Conservation (phyloP, 2,113 vertebrate genomes). For the Puma concolor region DNA sequence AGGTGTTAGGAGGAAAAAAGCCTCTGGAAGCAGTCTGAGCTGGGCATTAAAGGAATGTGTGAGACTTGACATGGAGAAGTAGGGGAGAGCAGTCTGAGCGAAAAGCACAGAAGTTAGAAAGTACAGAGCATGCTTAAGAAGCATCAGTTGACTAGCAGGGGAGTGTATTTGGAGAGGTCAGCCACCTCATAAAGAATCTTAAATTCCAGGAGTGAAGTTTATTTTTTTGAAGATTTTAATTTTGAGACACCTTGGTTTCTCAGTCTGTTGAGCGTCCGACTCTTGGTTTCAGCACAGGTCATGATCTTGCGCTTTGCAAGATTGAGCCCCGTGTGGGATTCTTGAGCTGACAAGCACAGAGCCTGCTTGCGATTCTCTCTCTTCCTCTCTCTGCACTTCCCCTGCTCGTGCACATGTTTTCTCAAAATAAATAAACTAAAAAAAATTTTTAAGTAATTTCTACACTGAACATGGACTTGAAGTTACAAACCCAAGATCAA, state of each 20-base stretch:
- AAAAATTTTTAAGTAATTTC: background rate
- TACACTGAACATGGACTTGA: background rate
- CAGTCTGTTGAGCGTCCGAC: too few species aligned
- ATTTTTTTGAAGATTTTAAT: background rate
- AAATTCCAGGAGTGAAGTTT: background rate
- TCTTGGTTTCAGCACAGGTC: too few species aligned
- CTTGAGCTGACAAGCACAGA: too few species aligned
- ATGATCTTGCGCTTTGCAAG: too few species aligned
- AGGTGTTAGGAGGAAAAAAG: background rate
- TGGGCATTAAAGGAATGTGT: background rate
- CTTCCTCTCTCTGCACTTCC: too few species aligned
- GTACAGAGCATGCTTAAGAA: background rate
- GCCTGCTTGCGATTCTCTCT: too few species aligned
- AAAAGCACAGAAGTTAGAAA: background rate
- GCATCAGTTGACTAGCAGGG: background rate
- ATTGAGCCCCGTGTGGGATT: too few species aligned
- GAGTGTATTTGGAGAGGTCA: background rate
- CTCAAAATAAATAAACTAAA: too few species aligned
- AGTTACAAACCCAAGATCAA: background rate
- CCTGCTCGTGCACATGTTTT: too few species aligned
- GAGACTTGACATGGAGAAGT: background rate
- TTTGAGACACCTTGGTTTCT: too few species aligned
- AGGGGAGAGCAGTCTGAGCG: background rate
- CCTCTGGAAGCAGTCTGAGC: background rate
- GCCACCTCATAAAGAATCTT: background rate